Evolutionary conservation across 92 coral and sea anemone species (phyloP), one percentile per base, ranked within the genome.

Genomic region (Parazoanthus darwini): DNA sequence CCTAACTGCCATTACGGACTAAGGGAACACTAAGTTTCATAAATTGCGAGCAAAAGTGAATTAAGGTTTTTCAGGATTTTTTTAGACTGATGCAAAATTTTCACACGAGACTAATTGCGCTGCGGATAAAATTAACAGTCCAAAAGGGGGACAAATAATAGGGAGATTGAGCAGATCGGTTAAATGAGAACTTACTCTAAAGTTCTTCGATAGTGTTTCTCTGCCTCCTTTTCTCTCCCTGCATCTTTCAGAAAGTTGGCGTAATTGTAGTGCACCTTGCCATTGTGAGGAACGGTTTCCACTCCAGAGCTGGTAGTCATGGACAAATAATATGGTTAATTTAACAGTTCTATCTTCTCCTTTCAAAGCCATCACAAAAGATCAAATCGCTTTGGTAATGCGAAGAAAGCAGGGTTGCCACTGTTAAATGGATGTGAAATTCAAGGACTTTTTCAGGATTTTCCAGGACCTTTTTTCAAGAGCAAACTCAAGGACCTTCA

Each of bases 201-300:
- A 1, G 97, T 89, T 20, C 73, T 92, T 63, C 87, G 88, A 70
- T 96, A 96, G 84, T 96, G 98, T 15, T 68, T 50, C 29, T 89
- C 89, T 38, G 98, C 98, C 72, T 94, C 97, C 29, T 89, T 82
- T 8, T 82, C 77, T 80, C 91, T 91, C 22, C 94, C 94, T 15
- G 88, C 84, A 82, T 96, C 98, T 78, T 94, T 96, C 78, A 96
- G 80, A 81, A 89, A 94, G 90, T 96, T 96, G 1, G 98, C 98
- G 74, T 91, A 96, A 90, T 96, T 96, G 66, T 94, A 96, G 80
- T 96, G 98, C 25, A 92, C 96, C 90, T 96, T 96, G 35, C 94
- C 98, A 91, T 96, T 96, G 86, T 96, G 95, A 9, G 98, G 97
- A 48, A 92, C 92, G 8, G 95, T 91, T 36, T 92, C 93, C 67